Base-by-base conservation (phyloP, 2,888 invertebrate genomes). In the Creontiades dilutus region DNA sequence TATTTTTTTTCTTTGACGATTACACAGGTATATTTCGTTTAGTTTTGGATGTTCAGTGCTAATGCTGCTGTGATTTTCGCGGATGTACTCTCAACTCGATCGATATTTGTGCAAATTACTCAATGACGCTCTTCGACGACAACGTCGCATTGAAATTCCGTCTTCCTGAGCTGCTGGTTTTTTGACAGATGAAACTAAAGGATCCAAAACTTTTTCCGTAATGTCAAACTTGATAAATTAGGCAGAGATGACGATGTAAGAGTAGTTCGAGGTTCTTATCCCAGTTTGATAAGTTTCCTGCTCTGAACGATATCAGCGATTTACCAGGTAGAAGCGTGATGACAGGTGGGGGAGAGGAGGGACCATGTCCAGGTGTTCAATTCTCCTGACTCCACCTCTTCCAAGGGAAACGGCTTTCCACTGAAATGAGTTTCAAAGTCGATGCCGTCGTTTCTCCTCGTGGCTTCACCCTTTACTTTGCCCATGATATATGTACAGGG, bases 351-450 rank as follows among this genome's bases (percentile, higher is more conserved):
- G 11, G 68, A 23, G 68, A 12, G n/a, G 68, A 23, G 23, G 61
- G 61, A n/a, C n/a, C n/a, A n/a, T n/a, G n/a, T 61, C 11, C 57
- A 68, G 68, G 68, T 68, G 68, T 68, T 68, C 68, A 68, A 68
- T 68, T 12, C 37, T 37, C 23, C 68, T 68, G 68, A 23, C 68
- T 23, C 68, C 68, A 68, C 12, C 68, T 19, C 9, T 23, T 12
- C 23, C 0, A 68, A 9, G 68, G 68, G 9, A 68, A 37, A 68
- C 68, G 19, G 68, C 68, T 68, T 23, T 68, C 68, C 68, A 68
- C 23, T 68, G 68, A 68, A 68, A 68, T 68, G 68, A 68, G 68
- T 68, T 68, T 68, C 23, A 23, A 68, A 68, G 3, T 68, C 68
- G 27, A 11, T 0, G 27, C 37, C 37, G 37, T 1, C 19, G 68